Conservation (phyloP, 2,888 invertebrate genomes). For the Apodemia zela region DNA sequence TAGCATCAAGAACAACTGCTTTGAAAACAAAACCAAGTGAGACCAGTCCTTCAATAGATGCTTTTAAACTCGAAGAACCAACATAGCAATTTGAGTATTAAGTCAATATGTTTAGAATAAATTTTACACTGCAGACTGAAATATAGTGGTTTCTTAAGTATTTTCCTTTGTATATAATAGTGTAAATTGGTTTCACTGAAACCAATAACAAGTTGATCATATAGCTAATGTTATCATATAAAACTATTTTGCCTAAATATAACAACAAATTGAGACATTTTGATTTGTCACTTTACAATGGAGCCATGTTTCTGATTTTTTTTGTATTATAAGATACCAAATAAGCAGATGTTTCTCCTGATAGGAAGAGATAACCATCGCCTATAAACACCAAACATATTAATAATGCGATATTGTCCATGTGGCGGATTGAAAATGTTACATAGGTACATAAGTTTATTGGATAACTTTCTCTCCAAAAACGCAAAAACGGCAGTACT, state of each 20-base stretch:
- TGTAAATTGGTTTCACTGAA: conserved; percentile 1
- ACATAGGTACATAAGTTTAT: too few species aligned
- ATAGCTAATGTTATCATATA: neutral
- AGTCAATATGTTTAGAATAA: conserved; percentile 57
- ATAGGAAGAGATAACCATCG: too few species aligned
- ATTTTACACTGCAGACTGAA: conserved; percentile 74
- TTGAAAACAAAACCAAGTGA: conserved; percentile 42
- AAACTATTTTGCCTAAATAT: neutral
- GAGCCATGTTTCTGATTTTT: too few species aligned
- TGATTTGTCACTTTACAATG: too few species aligned
- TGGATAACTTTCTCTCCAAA: too few species aligned
- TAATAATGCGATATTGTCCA: too few species aligned
- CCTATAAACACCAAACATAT: too few species aligned
- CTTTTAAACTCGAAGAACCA: conserved; percentile 60
- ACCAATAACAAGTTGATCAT: neutral
- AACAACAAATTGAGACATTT: too few species aligned
- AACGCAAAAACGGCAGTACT: too few species aligned
- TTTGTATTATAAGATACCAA: too few species aligned
- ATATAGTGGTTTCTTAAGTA: conserved; percentile 58
- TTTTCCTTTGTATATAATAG: conserved; percentile 22
- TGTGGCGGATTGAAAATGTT: too few species aligned
- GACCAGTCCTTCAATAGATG: conserved; percentile 30
- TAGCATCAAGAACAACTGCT: conserved; percentile 56
- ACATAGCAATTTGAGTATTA: conserved; percentile 60
- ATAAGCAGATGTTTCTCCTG: too few species aligned